A percentile compares a stretch with the other conserved stretches of the same genome.
These are phyloP conservation scores for Rhynchonema sp. DNA, from an alignment of 2,888 invertebrate species.

Conservation along the genomic window DNA sequence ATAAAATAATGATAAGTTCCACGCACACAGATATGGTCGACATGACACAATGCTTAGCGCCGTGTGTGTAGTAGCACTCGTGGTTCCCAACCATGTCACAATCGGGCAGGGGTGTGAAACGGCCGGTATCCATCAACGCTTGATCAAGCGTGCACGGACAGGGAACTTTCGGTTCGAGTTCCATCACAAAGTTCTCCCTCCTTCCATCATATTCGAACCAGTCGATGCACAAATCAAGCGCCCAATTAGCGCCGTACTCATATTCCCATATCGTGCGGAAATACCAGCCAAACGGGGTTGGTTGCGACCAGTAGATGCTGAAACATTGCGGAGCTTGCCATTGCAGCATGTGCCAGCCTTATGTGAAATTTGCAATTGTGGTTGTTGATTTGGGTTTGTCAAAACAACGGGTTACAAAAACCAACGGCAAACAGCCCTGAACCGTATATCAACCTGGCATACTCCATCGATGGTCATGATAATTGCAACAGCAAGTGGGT, in stretches of 20 bases:
- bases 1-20: not conserved
- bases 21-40: conserved; percentile 69
- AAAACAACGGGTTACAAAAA: too few relatives aligned
- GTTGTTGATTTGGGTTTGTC: too few relatives aligned
- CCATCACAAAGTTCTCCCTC: conserved; percentile 18
- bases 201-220: conserved; percentile 47
- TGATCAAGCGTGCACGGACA: conserved; percentile 80
- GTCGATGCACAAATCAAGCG: conserved; percentile 57
- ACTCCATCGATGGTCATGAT: too few relatives aligned
- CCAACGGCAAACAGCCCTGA: not conserved
- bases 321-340: not conserved
- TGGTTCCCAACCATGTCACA: conserved; percentile 69
- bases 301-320: conserved; percentile 55
- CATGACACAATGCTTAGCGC: conserved; percentile 71
- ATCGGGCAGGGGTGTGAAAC: conserved; percentile 66
- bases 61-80: conserved; percentile 62
- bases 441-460: too few relatives aligned
- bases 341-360: too few relatives aligned
- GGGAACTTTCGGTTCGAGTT: conserved; percentile 12
- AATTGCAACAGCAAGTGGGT: too few relatives aligned
- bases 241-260: conserved; percentile 56
- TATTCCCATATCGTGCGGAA: conserved; percentile 69
- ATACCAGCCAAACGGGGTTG: conserved; percentile 79
- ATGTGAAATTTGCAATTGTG: too few relatives aligned
- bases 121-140: conserved; percentile 67